Conservation (phyloP, 2,888 invertebrate genomes). For the Pherbina coryleti region DNA sequence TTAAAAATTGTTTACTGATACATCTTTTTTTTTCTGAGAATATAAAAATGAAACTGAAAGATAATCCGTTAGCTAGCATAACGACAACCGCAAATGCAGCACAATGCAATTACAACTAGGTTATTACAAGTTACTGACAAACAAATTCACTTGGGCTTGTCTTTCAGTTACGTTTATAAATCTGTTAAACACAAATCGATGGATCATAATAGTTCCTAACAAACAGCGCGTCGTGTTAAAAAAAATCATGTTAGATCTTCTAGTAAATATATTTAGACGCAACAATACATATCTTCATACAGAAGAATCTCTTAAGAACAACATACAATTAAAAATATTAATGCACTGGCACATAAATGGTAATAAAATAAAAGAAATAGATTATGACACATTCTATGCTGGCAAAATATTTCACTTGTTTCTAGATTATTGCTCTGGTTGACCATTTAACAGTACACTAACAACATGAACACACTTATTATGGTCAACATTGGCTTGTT, state of each 20-base stretch:
- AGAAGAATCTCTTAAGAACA: not conserved
- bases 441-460: not conserved
- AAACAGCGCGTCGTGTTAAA: not conserved
- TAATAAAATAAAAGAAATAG: conserved; percentile 25
- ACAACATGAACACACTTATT: not conserved
- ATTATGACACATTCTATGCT: not conserved
- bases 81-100: no score
- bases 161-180: conserved; percentile 28
- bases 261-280: not conserved
- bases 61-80: no score
- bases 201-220: not conserved
- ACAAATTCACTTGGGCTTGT: not conserved
- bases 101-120: not conserved
- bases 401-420: not conserved
- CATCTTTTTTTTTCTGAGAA: no score
- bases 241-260: not conserved
- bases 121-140: not conserved
- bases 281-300: not conserved
- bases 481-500: not conserved
- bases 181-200: conserved; percentile 4
- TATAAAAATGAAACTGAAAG: no score
- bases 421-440: not conserved
- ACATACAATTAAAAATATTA: conserved; percentile 28
- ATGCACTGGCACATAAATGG: conserved; percentile 40
- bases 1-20: no score